Evolutionary conservation across 2,113 vertebrate species (phyloP).

Genomic region (Polyodon spathula): DNA sequence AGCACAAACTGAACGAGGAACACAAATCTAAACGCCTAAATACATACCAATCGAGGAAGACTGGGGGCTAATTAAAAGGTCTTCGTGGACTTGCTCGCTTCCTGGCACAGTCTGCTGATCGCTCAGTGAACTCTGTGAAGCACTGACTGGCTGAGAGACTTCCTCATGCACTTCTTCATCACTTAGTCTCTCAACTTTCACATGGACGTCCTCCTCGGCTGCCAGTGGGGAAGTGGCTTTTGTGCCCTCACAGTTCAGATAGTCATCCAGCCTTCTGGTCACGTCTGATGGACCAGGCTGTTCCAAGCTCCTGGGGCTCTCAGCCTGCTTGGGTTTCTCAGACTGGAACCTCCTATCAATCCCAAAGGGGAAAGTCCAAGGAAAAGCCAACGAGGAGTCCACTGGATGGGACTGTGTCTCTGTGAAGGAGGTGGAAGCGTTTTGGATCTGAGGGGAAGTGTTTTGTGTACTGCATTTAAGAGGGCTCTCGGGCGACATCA

Average conservation of each 20-base stretch:
- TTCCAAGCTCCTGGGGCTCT: constrained; percentile 83
- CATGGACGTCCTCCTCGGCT: constrained; percentile 79
- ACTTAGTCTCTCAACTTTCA: constrained; percentile 91
- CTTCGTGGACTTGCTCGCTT: constrained; percentile 92
- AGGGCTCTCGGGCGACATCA: constrained; percentile 85
- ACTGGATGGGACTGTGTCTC: constrained; percentile 78
- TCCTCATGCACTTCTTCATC: constrained; percentile 94
- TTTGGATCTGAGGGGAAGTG: constrained; percentile 82
- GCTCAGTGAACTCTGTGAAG: constrained; percentile 90
- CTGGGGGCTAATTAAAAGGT: constrained; percentile 96
- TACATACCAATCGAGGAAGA: constrained; percentile 92
- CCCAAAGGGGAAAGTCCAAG: constrained; percentile 95
- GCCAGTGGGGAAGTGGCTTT: constrained; percentile 66
- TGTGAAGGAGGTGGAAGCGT: constrained; percentile 79
- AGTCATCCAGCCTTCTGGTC: constrained; percentile 72
- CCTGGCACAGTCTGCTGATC: constrained; percentile 96
- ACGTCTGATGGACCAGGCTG: constrained; percentile 70
- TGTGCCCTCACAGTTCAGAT: constrained; percentile 85
- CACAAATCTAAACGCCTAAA: neutral
- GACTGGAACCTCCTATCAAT: constrained; percentile 83
- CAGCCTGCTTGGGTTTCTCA: constrained; percentile 82
- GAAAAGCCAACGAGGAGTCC: constrained; percentile 90
- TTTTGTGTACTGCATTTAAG: constrained; percentile 82
- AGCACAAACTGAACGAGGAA: neutral
- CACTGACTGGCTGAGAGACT: constrained; percentile 83